Conservation (phyloP, 2,797 vertebrate genomes). For the Sternotherus odoratus region DNA sequence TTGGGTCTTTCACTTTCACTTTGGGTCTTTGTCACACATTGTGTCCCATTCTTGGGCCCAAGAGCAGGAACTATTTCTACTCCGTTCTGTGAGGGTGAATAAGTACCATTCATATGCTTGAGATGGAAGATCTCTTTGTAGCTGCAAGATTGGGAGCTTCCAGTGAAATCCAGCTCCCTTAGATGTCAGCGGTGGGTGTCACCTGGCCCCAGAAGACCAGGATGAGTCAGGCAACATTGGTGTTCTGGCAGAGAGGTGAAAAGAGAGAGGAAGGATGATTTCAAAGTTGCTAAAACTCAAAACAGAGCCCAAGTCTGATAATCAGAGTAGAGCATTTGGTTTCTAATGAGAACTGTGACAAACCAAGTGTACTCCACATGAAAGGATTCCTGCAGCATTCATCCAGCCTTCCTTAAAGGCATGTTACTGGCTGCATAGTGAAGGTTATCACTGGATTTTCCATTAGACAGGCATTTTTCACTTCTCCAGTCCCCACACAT, state of each 20-base stretch:
- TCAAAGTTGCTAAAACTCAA: neutral
- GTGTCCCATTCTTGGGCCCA: neutral
- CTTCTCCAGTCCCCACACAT: neutral
- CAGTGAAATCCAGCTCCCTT: neutral
- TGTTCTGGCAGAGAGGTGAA: neutral
- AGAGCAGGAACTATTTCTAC: neutral
- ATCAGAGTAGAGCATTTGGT: neutral
- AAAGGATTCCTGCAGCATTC: neutral
- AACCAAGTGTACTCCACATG: neutral
- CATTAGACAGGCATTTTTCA: neutral
- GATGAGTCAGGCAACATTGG: neutral
- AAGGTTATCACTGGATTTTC: neutral
- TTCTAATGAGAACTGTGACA: neutral
- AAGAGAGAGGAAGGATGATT: neutral
- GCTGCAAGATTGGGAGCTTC: neutral
- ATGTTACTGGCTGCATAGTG: neutral
- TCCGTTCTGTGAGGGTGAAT: neutral
- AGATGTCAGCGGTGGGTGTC: neutral
- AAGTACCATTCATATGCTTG: neutral
- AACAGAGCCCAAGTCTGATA: neutral
- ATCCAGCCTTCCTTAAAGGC: neutral
- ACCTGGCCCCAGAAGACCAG: neutral
- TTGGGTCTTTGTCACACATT: neutral
- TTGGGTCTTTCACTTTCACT: neutral
- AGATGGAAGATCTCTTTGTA: neutral